Percentiles rank a stretch among this genome's conserved stretches.
Conservation (phyloP, 2,888 invertebrate species). For the Nematopogon swammerdamellus region DNA sequence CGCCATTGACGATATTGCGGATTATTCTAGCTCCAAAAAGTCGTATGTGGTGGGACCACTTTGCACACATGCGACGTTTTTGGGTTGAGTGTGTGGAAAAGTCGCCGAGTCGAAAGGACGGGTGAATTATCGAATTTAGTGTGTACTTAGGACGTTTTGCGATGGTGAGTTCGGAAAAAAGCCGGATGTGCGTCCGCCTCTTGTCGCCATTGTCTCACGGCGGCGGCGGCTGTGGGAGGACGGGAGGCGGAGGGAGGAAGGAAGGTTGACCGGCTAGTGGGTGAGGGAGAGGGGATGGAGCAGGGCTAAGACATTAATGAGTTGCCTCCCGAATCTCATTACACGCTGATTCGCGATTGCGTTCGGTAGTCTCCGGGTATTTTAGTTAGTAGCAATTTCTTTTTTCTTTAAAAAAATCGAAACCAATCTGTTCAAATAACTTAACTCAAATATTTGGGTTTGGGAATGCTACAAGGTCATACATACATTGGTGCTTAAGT, state of each 20-base stretch:
- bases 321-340: neutral
- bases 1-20: conserved; percentile 20
- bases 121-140: neutral
- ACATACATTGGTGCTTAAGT: too few species aligned
- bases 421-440: too few species aligned
- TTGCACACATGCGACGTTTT: neutral
- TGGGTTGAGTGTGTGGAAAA: neutral
- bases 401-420: too few species aligned
- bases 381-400: too few species aligned
- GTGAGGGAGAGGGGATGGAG: too few species aligned
- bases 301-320: neutral
- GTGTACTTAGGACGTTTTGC: neutral
- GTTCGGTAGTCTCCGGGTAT: neutral
- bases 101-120: neutral
- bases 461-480: too few species aligned
- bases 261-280: neutral
- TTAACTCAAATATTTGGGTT: too few species aligned
- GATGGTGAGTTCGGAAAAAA: neutral
- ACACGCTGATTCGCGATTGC: neutral
- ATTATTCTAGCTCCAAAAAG: neutral
- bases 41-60: neutral
- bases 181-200: neutral
- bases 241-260: neutral
- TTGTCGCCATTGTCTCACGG: neutral
- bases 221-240: neutral